Percentiles rank a stretch among this genome's conserved stretches.
Conservation (phyloP, 2,888 invertebrate genomes). For the Meandrusa payeni region DNA sequence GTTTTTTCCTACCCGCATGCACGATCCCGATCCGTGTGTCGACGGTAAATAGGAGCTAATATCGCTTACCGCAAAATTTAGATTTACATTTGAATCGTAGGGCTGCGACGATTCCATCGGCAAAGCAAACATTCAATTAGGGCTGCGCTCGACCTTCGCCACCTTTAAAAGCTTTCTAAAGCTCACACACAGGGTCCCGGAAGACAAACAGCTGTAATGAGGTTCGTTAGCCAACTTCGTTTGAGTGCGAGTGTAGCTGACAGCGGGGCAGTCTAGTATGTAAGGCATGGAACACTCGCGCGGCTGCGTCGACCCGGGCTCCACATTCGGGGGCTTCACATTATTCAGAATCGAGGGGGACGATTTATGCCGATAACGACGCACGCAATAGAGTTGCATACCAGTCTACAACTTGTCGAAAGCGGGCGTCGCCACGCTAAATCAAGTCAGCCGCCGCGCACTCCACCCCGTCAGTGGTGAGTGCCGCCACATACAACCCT, state of each 20-base stretch:
- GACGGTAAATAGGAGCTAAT: conserved; percentile 27
- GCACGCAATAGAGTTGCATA: too few species aligned
- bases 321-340: too few species aligned
- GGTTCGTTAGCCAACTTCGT: conserved; percentile 30
- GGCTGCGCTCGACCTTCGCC: conserved; percentile 32
- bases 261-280: too few species aligned
- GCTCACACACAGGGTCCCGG: conserved; percentile 28
- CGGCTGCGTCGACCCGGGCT: too few species aligned
- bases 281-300: too few species aligned
- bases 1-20: conserved; percentile 24
- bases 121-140: conserved; percentile 46
- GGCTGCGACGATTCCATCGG: conserved; percentile 31
- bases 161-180: conserved; percentile 35
- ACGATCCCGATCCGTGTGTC: conserved; percentile 26
- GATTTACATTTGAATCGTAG: conserved; percentile 34
- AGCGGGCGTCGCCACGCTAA: too few species aligned
- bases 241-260: conserved; percentile 16
- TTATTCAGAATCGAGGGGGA: too few species aligned
- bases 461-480: too few species aligned
- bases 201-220: conserved; percentile 37
- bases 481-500: too few species aligned
- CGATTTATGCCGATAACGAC: too few species aligned
- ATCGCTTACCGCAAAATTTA: conserved; percentile 23
- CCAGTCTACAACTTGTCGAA: too few species aligned
- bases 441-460: too few species aligned